Percentiles rank a stretch among this genome's conserved stretches.
These are phyloP conservation scores for Chymomyza costata DNA, from an alignment of 1,140 invertebrate genomes.

Conservation along the genomic window DNA sequence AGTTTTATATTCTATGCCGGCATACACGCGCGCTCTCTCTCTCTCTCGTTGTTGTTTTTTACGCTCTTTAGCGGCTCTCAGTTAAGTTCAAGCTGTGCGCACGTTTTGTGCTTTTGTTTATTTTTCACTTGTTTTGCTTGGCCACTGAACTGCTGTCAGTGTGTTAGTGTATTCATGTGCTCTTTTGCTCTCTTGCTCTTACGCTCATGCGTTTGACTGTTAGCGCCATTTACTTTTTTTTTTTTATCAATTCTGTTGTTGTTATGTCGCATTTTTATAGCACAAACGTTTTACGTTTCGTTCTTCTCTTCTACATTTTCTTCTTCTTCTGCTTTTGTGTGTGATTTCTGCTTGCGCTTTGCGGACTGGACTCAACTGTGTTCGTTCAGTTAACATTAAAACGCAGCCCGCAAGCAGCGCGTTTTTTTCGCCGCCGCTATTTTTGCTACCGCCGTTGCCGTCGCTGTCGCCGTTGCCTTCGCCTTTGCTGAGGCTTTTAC, in stretches of 20 bases:
- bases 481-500: not conserved
- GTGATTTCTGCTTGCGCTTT: too few species aligned
- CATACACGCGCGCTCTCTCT: conserved; percentile 12
- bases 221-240: conserved; percentile 29
- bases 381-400: conserved; percentile 66
- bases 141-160: too few species aligned
- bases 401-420: conserved; percentile 49
- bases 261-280: conserved; percentile 50
- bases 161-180: not conserved
- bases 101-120: conserved; percentile 61
- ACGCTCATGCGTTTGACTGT: conserved; percentile 1
- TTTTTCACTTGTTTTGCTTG: conserved; percentile 35
- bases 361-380: conserved; percentile 23
- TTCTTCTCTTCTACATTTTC: too few species aligned
- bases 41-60: not conserved
- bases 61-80: not conserved
- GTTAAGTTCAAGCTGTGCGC: conserved; percentile 33
- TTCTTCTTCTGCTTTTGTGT: too few species aligned
- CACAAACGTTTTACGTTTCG: conserved; percentile 40
- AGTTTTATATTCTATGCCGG: conserved; percentile 34
- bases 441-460: not conserved
- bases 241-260: conserved; percentile 45
- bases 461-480: conserved; percentile 1
- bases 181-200: conserved; percentile 8
- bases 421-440: conserved; percentile 28